Evolutionary conservation across 2,888 invertebrate species (phyloP).

Genomic region (Leptopilina drosophilae): DNA sequence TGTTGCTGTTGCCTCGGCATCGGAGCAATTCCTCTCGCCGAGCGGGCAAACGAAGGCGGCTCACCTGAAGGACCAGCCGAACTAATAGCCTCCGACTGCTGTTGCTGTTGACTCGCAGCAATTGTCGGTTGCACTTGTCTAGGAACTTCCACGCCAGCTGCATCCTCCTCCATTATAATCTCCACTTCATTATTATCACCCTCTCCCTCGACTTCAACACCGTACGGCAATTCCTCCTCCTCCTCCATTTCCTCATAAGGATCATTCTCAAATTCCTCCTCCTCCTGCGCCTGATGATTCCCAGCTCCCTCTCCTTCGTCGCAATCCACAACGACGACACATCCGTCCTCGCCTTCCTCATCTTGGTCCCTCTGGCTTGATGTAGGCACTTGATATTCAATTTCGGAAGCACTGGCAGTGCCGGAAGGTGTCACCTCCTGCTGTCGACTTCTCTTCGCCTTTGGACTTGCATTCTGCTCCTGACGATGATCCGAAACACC

Average conservation of each 20-base stretch:
- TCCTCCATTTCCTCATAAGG: slow-evolving; percentile 75
- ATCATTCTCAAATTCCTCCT: slow-evolving; percentile 78
- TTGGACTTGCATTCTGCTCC: slow-evolving; percentile 71
- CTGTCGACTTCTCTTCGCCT: slow-evolving; percentile 68
- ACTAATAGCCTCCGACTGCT: slow-evolving; percentile 84
- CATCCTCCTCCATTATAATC: slow-evolving; percentile 80
- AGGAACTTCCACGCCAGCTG: slow-evolving; percentile 80
- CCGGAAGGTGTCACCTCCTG: slow-evolving; percentile 68
- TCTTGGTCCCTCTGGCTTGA: slow-evolving; percentile 91
- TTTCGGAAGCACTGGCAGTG: slow-evolving; percentile 71
- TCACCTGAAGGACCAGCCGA: slow-evolving; percentile 79
- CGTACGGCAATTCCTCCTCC: slow-evolving; percentile 73
- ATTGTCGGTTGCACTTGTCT: slow-evolving; percentile 79
- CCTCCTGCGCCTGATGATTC: slow-evolving; percentile 76
- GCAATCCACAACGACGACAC: slow-evolving; percentile 87
- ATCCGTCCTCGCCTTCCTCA: slow-evolving; percentile 82
- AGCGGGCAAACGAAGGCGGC: slow-evolving; percentile 69
- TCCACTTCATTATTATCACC: slow-evolving; percentile 83
- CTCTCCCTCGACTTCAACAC: slow-evolving; percentile 77
- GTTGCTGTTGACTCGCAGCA: slow-evolving; percentile 78
- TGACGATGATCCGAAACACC: slow-evolving; percentile 67
- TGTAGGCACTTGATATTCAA: slow-evolving; percentile 83
- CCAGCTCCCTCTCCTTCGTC: slow-evolving; percentile 85
- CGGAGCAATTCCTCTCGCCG: slow-evolving; percentile 78
- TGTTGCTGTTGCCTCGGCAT: slow-evolving; percentile 78